phyloP scores from a whole-genome alignment of 2,113 vertebrate genomes.

The Phrynosoma platyrhinos region DNA sequence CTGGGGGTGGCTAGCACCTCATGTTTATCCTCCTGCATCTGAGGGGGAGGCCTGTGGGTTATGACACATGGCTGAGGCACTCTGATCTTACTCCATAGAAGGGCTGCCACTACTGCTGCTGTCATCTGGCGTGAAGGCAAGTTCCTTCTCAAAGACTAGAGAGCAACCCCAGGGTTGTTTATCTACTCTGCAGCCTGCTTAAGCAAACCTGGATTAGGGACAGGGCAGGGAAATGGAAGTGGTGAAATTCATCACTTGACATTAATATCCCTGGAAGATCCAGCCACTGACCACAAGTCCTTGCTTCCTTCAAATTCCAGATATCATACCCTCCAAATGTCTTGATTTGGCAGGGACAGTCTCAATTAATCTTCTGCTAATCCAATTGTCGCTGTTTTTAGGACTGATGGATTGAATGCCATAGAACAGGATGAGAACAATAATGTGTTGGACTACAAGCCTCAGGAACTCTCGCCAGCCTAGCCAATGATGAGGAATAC shows the following conservation, averaged over 20 bases:
- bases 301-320: background rate
- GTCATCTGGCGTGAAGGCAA: background rate
- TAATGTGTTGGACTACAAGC: no score
- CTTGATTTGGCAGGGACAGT: no score
- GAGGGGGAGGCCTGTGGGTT: background rate
- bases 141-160: background rate
- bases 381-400: no score
- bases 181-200: background rate
- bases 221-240: background rate
- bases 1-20: constrained; percentile 19
- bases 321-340: no score
- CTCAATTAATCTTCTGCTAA: no score
- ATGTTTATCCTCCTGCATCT: constrained; percentile 27
- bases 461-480: no score
- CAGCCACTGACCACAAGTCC: no score
- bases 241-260: background rate
- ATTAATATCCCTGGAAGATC: background rate
- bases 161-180: constrained; percentile 21
- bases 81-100: constrained; percentile 5
- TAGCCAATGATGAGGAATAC: no score
- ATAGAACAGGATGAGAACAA: no score
- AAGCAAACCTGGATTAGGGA: background rate
- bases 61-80: constrained; percentile 34
- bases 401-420: no score
- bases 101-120: background rate